Evolutionary conservation across 2,797 vertebrate genomes (phyloP), one percentile per base, ranked within the genome.

Genomic region (Setipinna tenuifilis): DNA sequence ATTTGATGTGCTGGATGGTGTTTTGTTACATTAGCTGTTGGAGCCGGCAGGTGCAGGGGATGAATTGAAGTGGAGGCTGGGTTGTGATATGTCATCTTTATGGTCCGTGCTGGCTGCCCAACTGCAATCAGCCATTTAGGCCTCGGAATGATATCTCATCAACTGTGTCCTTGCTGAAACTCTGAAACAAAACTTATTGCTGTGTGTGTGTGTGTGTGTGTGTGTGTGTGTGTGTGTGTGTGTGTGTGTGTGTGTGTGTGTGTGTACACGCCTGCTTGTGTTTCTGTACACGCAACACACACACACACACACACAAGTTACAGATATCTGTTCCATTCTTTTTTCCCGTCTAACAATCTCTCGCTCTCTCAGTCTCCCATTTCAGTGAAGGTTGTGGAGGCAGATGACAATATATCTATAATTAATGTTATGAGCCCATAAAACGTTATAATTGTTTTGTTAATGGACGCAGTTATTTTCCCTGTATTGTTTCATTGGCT

Each of bases 391-490:
- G 35, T 50, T 89, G 82, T 90, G 86, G 19, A 80, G 88, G 88
- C 84, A 84, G 86, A 85, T 58, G 82, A 68, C 87, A 87, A 85
- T 83, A 81, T 91, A 87, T 86, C 44, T 35, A 65, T 91, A 89
- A 91, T 93, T 90, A 84, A 92, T 91, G 75, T 84, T 21, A 71
- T 54, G 85, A 84, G 84, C 86, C 81, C 44, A 88, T 85, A 83
- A 89, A 88, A 81, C 83, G 61, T 44, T 17, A 21, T 86, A 90
- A 83, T 86, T 88, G 84, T 86, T 91, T 87, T 65, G 54, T 82
- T 87, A 89, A 87, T 87, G 82, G 85, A 85, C 82, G 82, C 41
- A 1, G 44, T 71, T 81, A 78, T 78, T 44, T 78, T 6, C 17
- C 71, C 6, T 6, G 2, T 7, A 78, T 78, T 78, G 71, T 78